These are phyloP conservation scores for Climacteris rufus DNA, from an alignment of 2,113 vertebrate genomes.

Conservation along the genomic window DNA sequence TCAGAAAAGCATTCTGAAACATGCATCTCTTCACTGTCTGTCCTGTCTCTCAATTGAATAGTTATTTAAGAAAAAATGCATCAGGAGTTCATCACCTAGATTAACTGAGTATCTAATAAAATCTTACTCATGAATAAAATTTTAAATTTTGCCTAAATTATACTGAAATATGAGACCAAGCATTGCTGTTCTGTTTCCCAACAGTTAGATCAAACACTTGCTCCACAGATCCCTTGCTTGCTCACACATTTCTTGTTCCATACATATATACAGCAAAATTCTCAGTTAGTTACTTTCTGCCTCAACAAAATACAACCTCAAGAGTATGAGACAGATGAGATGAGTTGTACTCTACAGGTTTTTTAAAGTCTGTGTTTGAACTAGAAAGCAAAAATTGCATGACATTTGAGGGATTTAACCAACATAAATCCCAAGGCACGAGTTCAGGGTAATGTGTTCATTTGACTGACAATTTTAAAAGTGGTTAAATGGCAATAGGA, in stretches of 20 bases:
- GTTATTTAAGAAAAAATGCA: background rate
- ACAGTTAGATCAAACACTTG: background rate
- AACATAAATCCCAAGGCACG: conserved; percentile 11
- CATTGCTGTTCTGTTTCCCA: background rate
- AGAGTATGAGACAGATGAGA: background rate
- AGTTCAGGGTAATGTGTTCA: background rate
- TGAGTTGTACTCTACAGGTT: background rate
- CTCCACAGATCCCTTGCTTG: background rate
- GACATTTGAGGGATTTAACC: conserved; percentile 31
- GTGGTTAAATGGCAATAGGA: conserved; percentile 11
- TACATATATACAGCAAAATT: background rate
- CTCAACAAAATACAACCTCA: background rate
- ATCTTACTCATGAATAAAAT: background rate
- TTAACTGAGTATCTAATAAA: background rate
- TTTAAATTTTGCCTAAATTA: background rate
- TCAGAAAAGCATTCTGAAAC: background rate
- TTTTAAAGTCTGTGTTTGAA: conserved; percentile 1
- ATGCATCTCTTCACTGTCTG: background rate
- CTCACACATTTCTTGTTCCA: background rate
- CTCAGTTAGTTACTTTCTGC: background rate
- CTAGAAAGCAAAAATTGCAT: conserved; percentile 18
- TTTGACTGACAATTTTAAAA: conserved; percentile 46
- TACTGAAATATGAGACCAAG: background rate
- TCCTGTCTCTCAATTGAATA: background rate
- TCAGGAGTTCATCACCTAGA: background rate